These are phyloP conservation scores for Ursus arctos DNA, from an alignment of 2,113 vertebrate genomes.

Conservation along the genomic window DNA sequence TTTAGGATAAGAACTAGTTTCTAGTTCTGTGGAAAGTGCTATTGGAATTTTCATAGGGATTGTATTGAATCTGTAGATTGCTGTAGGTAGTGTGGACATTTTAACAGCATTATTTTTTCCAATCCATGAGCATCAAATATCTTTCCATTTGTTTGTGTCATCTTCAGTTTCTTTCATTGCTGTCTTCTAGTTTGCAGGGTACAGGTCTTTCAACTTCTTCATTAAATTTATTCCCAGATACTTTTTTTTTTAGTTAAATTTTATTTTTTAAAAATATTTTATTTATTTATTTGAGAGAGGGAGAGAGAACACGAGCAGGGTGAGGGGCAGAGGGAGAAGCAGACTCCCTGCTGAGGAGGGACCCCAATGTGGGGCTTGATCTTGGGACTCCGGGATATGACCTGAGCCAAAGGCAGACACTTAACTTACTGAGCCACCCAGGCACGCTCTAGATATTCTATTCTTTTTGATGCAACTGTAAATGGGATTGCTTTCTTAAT, in stretches of 20 bases:
- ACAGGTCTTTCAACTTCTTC: background rate
- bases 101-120: background rate
- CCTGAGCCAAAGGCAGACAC: background rate
- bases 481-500: background rate
- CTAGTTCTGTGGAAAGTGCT: background rate
- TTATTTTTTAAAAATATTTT: background rate
- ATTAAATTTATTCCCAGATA: background rate
- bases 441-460: background rate
- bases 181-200: background rate
- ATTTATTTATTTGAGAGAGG: background rate
- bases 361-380: background rate
- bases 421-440: background rate
- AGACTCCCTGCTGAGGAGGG: background rate
- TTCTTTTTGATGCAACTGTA: background rate
- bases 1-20: background rate
- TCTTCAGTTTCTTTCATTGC: background rate
- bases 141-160: background rate
- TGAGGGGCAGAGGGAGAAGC: background rate
- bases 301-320: background rate
- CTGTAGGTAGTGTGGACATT: background rate
- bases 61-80: background rate
- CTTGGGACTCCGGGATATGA: background rate
- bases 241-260: background rate
- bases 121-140: background rate
- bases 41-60: background rate